Evolutionary conservation across 2,888 invertebrate species (phyloP), one percentile per base, ranked within the genome.

Genomic region (Teinopalpus imperialis): DNA sequence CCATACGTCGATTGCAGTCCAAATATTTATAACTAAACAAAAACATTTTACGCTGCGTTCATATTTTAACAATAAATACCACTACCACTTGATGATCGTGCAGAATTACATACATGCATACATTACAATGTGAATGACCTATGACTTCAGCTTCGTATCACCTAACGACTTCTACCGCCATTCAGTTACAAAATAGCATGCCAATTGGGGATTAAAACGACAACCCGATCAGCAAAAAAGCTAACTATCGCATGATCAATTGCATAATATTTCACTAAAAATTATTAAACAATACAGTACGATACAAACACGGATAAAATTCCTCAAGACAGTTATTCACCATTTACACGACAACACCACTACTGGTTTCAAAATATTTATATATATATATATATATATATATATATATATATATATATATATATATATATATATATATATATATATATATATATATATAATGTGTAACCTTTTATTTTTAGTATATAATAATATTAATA

Each of bases 151-250:
- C 66, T 53, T 41, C 52, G 51, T 54, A 48, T 53, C 30, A 51
- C 49, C 50, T 60, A 57, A 49, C 52, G 52, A 57, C 49, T 51
- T 52, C 65, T 67, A 67, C 55, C 56, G 51, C 53, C 43, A 51
- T 48, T 53, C 43, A 55, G 51, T 54, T 56, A 54, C 57, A 46
- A 52, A 53, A 56, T 54, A 66, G 59, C 77, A 81, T 81, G 76
- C 75, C 66, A 74, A 74, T 75, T 74, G 73, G 73, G 74, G 66
- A 66, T 59, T 49, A 66, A 66, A 68, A 66, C 59, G 63, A 65
- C 63, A 72, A 71, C 73, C 74, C 74, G 75, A 75, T 74, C 74
- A 77, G 77, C 74, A 71, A 78, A 62, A 55, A 74, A 76, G 74
- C 74, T 67, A 63, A 52, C 61, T 67, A 66, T 62, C 67, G 64